A percentile compares a stretch with the other conserved stretches of the same genome.
Evolutionary conservation across 2,797 vertebrate species (phyloP).

Genomic region (Rhincodon typus): DNA sequence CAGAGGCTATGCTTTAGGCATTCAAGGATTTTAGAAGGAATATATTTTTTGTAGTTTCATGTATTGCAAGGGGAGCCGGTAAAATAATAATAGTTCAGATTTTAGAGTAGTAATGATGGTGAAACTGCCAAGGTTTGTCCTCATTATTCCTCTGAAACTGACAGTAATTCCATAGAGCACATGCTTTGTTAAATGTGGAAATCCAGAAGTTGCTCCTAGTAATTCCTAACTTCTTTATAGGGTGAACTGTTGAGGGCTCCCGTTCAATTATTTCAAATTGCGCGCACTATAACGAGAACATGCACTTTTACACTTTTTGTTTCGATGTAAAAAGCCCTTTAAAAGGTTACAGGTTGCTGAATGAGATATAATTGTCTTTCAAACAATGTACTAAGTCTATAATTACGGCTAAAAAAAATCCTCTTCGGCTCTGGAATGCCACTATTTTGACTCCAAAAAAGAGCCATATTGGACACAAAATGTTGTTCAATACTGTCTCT

Average conservation of each 20-base stretch:
- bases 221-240: background rate
- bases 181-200: background rate
- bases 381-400: background rate
- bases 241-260: background rate
- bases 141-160: background rate
- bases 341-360: background rate
- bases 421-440: background rate
- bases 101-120: background rate
- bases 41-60: background rate
- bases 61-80: too few relatives aligned
- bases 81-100: background rate
- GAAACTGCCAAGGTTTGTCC: background rate
- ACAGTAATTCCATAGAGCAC: too few relatives aligned
- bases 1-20: background rate
- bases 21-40: background rate
- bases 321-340: background rate
- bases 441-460: background rate
- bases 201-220: background rate
- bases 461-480: too few relatives aligned
- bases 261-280: background rate
- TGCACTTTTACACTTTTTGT: background rate
- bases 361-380: background rate
- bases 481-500: too few relatives aligned
- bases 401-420: background rate
- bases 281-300: background rate